Conservation (phyloP, 2,113 vertebrate species). For the Ranitomeya imitator region DNA sequence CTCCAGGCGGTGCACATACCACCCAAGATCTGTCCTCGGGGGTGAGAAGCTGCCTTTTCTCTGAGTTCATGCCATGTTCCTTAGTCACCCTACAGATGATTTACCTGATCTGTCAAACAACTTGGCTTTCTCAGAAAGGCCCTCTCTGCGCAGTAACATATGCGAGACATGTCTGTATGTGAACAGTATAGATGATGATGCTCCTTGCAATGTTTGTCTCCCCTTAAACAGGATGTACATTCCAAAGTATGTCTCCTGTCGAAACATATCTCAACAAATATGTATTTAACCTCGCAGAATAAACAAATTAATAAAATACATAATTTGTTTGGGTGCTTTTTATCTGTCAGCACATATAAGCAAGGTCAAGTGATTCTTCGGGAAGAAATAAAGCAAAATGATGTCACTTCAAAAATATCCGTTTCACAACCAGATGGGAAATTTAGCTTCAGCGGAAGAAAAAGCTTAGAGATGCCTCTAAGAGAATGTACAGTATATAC, state of each 20-base stretch:
- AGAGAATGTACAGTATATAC: too few species aligned
- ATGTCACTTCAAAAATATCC: neutral
- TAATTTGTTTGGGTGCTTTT: conserved; percentile 4
- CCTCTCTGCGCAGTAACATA: neutral
- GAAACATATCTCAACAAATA: conserved; percentile 46
- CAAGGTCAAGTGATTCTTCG: conserved; percentile 10
- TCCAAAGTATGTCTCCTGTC: conserved; percentile 43
- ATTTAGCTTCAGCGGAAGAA: neutral
- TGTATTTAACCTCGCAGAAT: conserved; percentile 42
- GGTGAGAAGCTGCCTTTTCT: conserved; percentile 26
- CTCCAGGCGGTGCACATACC: conserved; percentile 38
- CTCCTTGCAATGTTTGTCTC: conserved; percentile 22
- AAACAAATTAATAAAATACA: conserved; percentile 34
- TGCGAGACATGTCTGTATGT: conserved; percentile 40
- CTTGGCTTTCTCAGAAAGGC: conserved; percentile 21
- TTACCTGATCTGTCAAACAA: conserved; percentile 43
- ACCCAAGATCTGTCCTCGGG: conserved; percentile 48
- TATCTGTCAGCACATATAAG: conserved; percentile 1
- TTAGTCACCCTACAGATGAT: conserved; percentile 26
- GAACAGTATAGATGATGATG: conserved; percentile 13
- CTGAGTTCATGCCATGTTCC: conserved; percentile 32
- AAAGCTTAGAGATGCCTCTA: too few species aligned
- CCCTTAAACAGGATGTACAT: conserved; percentile 52
- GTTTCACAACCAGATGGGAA: neutral
- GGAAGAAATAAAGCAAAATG: neutral